phyloP scores from a whole-genome alignment of 2,113 vertebrate species.

The Neoarius graeffei region DNA sequence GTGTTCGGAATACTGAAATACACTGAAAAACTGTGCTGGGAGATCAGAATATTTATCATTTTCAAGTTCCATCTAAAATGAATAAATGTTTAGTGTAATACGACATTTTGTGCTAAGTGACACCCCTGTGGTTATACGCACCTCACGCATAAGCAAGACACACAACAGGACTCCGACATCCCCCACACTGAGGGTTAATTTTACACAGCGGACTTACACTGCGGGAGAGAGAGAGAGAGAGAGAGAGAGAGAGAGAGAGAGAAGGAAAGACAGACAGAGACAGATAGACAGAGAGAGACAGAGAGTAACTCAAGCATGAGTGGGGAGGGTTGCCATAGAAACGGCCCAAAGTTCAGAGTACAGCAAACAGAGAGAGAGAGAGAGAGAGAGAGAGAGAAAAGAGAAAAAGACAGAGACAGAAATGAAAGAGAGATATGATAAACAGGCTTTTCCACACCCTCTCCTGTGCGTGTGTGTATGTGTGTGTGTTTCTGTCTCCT shows the following conservation, averaged over 20 bases:
- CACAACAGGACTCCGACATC: not conserved
- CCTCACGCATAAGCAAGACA: not conserved
- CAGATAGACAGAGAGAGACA: not conserved
- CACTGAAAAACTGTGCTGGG: not conserved
- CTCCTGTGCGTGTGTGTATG: not conserved
- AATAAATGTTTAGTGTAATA: not conserved
- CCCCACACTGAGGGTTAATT: not conserved
- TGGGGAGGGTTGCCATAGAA: conserved; percentile 60
- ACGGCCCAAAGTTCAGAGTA: conserved; percentile 67
- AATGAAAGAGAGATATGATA: conserved; percentile 12
- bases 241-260: too few species aligned
- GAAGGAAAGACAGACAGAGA: too few species aligned
- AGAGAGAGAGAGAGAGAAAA: not conserved
- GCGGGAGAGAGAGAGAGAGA: not conserved
- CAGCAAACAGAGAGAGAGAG: conserved; percentile 61
- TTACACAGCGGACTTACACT: not conserved
- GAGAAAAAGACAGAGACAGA: conserved; percentile 37
- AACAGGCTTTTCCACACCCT: not conserved
- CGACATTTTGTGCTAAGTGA: not conserved
- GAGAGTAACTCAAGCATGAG: conserved; percentile 16
- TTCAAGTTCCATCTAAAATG: not conserved
- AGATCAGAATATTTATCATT: not conserved
- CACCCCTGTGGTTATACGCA: not conserved
- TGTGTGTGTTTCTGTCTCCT: not conserved
- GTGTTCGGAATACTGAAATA: not conserved